Percentiles rank a stretch among this genome's conserved stretches.
Conservation (phyloP, 2,888 invertebrate species). For the Diaphora mendica region DNA sequence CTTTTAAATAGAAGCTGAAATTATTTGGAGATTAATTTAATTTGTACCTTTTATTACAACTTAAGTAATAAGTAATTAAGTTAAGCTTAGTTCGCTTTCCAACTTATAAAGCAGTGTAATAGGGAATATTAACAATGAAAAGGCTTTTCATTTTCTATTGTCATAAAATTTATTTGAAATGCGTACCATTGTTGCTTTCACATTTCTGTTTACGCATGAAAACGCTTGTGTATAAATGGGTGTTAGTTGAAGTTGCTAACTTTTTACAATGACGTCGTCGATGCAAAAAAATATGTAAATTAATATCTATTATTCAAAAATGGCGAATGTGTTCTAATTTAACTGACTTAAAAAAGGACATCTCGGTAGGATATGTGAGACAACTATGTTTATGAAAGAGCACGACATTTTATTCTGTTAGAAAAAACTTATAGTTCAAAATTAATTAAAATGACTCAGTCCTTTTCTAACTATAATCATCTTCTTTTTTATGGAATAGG, state of each 20-base stretch:
- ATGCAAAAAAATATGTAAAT: neutral
- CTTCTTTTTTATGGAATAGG: no score
- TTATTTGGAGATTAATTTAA: neutral
- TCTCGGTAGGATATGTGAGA: no score
- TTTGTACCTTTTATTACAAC: neutral
- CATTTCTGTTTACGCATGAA: neutral
- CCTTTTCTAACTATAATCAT: neutral
- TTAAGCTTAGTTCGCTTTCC: neutral
- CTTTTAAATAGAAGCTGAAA: no score
- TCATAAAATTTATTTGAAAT: conserved; percentile 11
- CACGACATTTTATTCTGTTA: no score
- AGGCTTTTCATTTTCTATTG: conserved; percentile 7
- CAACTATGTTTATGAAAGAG: no score
- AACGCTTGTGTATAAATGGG: neutral
- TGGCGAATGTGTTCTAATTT: no score
- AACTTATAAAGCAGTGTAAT: neutral
- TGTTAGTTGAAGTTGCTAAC: neutral
- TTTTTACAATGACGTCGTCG: neutral
- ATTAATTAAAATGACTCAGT: neutral
- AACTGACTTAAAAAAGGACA: no score
- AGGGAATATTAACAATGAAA: conserved; percentile 4
- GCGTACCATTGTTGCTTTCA: neutral
- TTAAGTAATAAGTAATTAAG: neutral
- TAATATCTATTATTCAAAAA: no score
- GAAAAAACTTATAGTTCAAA: neutral